Evolutionary conservation across 2,888 invertebrate species (phyloP).

Genomic region (Caradrina kadenii): DNA sequence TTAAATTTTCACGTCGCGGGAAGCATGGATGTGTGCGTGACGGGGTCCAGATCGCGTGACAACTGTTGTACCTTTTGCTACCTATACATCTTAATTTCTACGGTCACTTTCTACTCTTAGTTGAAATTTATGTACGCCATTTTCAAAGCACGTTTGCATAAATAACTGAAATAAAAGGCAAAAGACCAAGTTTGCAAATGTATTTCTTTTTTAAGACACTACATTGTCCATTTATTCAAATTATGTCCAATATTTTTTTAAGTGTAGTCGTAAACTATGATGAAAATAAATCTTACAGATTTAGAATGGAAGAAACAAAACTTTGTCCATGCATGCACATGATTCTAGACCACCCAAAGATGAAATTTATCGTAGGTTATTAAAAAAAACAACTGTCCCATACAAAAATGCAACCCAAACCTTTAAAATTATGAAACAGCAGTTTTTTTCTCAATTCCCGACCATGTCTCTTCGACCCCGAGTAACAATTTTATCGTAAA

Average conservation of each 20-base stretch:
- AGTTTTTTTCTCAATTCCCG: no score
- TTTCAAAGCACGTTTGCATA: slow-evolving; percentile 48
- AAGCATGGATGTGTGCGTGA: slow-evolving; percentile 62
- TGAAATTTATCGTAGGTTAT: no score
- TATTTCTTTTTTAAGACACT: slow-evolving; percentile 21
- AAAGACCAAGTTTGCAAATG: slow-evolving; percentile 31
- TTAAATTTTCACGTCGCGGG: slow-evolving; percentile 72
- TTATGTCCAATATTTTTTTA: slow-evolving; percentile 10
- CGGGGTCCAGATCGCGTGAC: slow-evolving; percentile 60
- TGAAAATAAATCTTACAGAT: slow-evolving; percentile 18
- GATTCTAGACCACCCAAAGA: no score
- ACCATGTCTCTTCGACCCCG: no score
- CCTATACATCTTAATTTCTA: slow-evolving; percentile 63
- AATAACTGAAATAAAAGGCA: slow-evolving; percentile 37
- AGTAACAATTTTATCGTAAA: no score
- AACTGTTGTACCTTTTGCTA: slow-evolving; percentile 39
- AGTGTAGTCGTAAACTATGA: slow-evolving; percentile 14
- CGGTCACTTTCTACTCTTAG: slow-evolving; percentile 58
- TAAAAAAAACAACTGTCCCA: no score
- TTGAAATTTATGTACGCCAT: slow-evolving; percentile 58
- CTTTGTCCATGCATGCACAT: no score
- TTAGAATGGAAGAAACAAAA: no score
- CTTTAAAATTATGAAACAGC: no score
- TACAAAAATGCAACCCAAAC: no score
- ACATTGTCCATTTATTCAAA: slow-evolving; percentile 16